These are phyloP conservation scores for Phylloscopus trochilus DNA, from an alignment of 2,113 vertebrate genomes.

Conservation along the genomic window DNA sequence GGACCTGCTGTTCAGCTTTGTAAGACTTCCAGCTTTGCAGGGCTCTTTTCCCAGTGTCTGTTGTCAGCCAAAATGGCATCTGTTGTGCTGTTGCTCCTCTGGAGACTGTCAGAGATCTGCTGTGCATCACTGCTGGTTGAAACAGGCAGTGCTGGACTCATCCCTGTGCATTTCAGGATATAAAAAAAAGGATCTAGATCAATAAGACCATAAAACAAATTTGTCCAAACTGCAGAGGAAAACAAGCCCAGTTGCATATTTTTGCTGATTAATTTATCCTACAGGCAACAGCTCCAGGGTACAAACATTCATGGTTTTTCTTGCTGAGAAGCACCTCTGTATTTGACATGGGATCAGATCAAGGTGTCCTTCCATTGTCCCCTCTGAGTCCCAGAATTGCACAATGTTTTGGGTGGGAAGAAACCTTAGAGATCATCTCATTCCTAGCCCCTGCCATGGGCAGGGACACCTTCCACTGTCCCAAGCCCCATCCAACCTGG, in stretches of 20 bases:
- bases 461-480: neutral
- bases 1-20: neutral
- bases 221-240: neutral
- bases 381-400: neutral
- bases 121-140: neutral
- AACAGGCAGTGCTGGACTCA: neutral
- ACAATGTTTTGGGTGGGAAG: neutral
- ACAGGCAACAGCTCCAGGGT: neutral
- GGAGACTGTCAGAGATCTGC: neutral
- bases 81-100: neutral
- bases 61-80: neutral
- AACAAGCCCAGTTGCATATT: neutral
- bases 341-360: rapidly evolving
- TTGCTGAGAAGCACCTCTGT: neutral
- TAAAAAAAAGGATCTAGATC: neutral
- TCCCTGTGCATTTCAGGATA: neutral
- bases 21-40: neutral
- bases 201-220: neutral
- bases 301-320: neutral
- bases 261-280: neutral
- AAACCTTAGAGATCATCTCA: neutral
- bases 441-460: rapidly evolving
- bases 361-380: neutral
- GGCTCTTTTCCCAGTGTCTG: neutral
- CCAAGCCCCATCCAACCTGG: rapidly evolving